Base-by-base conservation (phyloP, 2,113 vertebrate species). In the Xiphorhynchus elegans region DNA sequence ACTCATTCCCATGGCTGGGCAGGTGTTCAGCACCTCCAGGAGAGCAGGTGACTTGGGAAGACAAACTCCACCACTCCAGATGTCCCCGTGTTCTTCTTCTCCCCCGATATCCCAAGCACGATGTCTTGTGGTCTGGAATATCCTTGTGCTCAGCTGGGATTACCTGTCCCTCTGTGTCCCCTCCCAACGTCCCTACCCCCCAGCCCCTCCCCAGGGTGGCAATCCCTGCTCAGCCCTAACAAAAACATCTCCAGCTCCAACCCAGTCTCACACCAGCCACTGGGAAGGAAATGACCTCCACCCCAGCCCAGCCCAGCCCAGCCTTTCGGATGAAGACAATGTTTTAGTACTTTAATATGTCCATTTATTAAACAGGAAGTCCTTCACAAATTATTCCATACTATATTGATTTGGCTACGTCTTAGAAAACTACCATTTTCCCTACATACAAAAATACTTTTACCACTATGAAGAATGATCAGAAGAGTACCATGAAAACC, bases 391-490 rank as follows among this genome's bases (percentile, higher is more conserved):
- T 97, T 89, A 96, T 97, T 98, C 93, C 84, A 50, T 98, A 98
- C 96, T 95, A 96, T 97, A 98, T 90, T 95, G 93, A 97, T 96
- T 96, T 92, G 84, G 96, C 66, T 98, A 97, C 98, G 96, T 95
- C 95, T 93, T 97, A 98, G 96, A 98, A 98, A 98, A 97, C 95
- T 97, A 97, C 77, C 93, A 97, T 98, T 98, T 97, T 83, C 96
- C 87, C 95, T 98, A 98, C 98, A 97, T 98, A 98, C 96, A 98
- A 98, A 98, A 98, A 98, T 98, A 98, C 97, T 97, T 95, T 98
- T 97, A 97, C 97, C 96, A 97, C 98, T 97, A 97, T 87, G 97
- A 97, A 98, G 97, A 98, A 90, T 87, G 91, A 97, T 94, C 96
- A 98, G 95, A 97, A 93, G 94, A 97, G 96, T 98, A 98, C 97